These are phyloP conservation scores for Notolabrus celidotus DNA, from an alignment of 2,797 vertebrate genomes.

Conservation along the genomic window DNA sequence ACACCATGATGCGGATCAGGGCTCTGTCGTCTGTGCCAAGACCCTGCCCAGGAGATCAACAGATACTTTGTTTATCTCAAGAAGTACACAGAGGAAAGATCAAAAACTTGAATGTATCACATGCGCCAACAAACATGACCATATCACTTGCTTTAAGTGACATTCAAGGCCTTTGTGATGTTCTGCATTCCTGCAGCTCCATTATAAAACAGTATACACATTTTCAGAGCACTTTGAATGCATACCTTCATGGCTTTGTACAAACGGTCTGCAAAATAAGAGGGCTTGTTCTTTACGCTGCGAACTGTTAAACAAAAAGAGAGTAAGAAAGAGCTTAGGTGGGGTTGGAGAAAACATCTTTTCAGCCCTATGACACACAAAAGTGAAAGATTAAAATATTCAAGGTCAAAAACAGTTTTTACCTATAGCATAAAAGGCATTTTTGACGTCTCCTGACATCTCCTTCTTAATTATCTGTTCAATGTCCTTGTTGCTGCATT, in stretches of 20 bases:
- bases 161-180: not conserved
- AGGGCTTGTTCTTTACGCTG: conserved; percentile 96
- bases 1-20: conserved; percentile 95
- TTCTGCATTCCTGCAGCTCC: conserved; percentile 9
- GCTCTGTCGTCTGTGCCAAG: conserved; percentile 95
- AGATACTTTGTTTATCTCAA: conserved; percentile 27
- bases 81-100: not conserved
- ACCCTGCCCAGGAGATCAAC: conserved; percentile 83
- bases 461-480: conserved; percentile 96
- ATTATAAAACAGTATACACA: not conserved
- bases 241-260: conserved; percentile 99
- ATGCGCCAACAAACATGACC: conserved; percentile 18
- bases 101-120: conserved; percentile 11
- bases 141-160: not conserved
- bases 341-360: conserved; percentile 16
- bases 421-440: conserved; percentile 93
- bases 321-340: conserved; percentile 6
- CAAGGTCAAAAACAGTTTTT: conserved; percentile 48
- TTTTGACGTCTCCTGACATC: conserved; percentile 94
- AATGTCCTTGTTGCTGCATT: conserved; percentile 93
- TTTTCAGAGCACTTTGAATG: not conserved
- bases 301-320: conserved; percentile 84
- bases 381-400: not conserved
- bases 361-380: conserved; percentile 6
- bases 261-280: conserved; percentile 95